Conservation (phyloP, 2,113 vertebrate species). For the Pseudonaja textilis region DNA sequence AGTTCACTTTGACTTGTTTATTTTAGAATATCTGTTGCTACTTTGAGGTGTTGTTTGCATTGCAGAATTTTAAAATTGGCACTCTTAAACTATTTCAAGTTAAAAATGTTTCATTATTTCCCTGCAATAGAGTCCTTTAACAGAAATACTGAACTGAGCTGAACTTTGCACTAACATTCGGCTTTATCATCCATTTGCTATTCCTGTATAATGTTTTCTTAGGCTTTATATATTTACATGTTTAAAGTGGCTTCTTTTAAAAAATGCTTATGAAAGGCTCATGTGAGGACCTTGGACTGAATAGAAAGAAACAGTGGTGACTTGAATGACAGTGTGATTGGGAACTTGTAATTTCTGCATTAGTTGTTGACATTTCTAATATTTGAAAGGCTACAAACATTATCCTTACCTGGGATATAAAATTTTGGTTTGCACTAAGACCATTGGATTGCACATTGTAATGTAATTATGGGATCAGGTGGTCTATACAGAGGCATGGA, state of each 20-base stretch:
- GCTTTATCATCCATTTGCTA: slow-evolving; percentile 55
- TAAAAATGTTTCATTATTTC: slow-evolving; percentile 46
- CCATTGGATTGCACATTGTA: slow-evolving; percentile 82
- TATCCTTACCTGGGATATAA: slow-evolving; percentile 68
- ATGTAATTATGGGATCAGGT: slow-evolving; percentile 70
- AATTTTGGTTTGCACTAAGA: slow-evolving; percentile 77
- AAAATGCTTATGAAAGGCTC: background rate
- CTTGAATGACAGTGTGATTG: slow-evolving; percentile 50
- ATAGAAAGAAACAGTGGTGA: slow-evolving; percentile 55
- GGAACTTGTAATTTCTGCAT: slow-evolving; percentile 62
- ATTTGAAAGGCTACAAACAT: slow-evolving; percentile 59
- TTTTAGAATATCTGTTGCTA: slow-evolving; percentile 50
- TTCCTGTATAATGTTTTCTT: slow-evolving; percentile 31
- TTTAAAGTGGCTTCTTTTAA: slow-evolving; percentile 1
- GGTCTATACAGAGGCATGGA: slow-evolving; percentile 42
- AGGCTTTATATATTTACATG: background rate
- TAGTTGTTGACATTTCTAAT: slow-evolving; percentile 49
- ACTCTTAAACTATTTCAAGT: slow-evolving; percentile 65
- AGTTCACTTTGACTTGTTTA: slow-evolving; percentile 41
- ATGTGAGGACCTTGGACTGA: slow-evolving; percentile 48
- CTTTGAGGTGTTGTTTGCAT: slow-evolving; percentile 65
- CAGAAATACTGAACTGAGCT: slow-evolving; percentile 71
- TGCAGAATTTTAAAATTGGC: slow-evolving; percentile 61
- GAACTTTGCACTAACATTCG: slow-evolving; percentile 64
- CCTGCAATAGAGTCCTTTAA: slow-evolving; percentile 52